Base-by-base conservation (phyloP, 2,888 invertebrate genomes). In the Lochmaea crataegi region DNA sequence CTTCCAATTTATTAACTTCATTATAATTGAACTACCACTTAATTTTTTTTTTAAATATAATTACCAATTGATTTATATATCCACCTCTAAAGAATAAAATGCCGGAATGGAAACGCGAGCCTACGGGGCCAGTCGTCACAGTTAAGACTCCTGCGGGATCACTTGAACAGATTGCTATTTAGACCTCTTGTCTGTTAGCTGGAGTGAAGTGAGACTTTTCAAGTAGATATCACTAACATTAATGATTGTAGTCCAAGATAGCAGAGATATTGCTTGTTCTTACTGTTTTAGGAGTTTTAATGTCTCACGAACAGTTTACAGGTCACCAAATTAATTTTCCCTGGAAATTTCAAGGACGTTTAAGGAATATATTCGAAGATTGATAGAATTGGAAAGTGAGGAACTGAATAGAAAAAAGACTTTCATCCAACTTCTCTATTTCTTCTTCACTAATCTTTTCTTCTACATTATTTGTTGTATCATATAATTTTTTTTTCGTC, bases 111-210 rank as follows among this genome's bases (percentile, higher is more conserved):
- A 65, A 71, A 65, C 26, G 65, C 18, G 57, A 45, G 75, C 82
- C 83, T 82, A 82, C 81, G 82, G 79, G 81, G 79, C 81, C 83
- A 84, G 84, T 84, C 83, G 83, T 84, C 83, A 81, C 78, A 82
- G 82, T 79, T 84, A 85, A 82, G 82, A 83, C 83, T 80, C 85
- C 84, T 76, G 75, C 76, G 84, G 85, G 85, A 84, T 80, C 84
- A 84, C 84, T 85, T 84, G 85, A 83, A 84, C 84, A 85, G 85
- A 85, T 85, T 85, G 85, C 84, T 74, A 64, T 69, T 73, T 68
- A 75, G 73, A 68, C 72, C 67, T 74, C 16, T 22, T 58, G 58
- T 53, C 41, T 51, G 16, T 58, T 48, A 11, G 70, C 32, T 32
- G 53, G 65, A 65, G 66, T 70, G 66, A 73, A 70, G 66, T 70